Evolutionary conservation across 2,113 vertebrate species (phyloP).

Genomic region (Apus apus): DNA sequence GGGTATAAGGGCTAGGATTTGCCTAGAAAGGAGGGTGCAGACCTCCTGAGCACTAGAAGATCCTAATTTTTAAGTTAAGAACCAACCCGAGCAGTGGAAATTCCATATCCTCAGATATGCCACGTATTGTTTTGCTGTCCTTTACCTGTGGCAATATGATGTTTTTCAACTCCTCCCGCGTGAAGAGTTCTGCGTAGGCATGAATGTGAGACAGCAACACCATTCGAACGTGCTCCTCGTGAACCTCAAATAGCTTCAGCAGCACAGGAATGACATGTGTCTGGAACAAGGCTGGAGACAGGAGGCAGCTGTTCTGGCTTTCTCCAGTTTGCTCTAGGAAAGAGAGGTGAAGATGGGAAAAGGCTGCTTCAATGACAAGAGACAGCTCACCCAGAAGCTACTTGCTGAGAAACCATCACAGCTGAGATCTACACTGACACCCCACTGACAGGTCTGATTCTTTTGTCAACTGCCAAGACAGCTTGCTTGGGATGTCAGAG

Average conservation of each 20-base stretch:
- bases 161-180: conserved; percentile 89
- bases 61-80: background rate
- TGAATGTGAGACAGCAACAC: conserved; percentile 91
- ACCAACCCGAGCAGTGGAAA: background rate
- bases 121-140: background rate
- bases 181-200: conserved; percentile 88
- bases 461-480: background rate
- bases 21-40: background rate
- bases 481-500: background rate
- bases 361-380: background rate
- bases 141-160: conserved; percentile 93
- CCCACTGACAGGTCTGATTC: background rate
- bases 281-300: conserved; percentile 87
- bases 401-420: background rate
- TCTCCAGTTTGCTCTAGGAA: conserved; percentile 77
- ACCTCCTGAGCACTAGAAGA: background rate
- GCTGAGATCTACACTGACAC: background rate
- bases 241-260: conserved; percentile 90
- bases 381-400: background rate
- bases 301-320: conserved; percentile 81
- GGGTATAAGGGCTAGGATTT: background rate
- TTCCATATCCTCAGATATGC: background rate
- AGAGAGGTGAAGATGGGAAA: background rate
- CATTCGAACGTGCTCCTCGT: conserved; percentile 91
- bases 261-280: conserved; percentile 89